Evolutionary conservation across 2,888 invertebrate genomes (phyloP), one percentile per base, ranked within the genome.

Genomic region (Galerucella calmariensis): DNA sequence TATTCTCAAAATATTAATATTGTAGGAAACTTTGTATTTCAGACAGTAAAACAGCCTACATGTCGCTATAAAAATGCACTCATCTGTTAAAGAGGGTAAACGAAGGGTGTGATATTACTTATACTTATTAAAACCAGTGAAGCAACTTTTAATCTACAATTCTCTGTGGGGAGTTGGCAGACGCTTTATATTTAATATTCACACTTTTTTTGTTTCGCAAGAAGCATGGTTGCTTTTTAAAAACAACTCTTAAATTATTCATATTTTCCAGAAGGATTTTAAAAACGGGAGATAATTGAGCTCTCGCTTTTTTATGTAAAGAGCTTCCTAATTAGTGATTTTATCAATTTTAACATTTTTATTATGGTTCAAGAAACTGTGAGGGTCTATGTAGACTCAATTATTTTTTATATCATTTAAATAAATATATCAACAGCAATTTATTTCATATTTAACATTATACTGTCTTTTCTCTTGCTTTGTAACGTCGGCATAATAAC

Each of bases 101-200:
- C n/a, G 14, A 8, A 51, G 51, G 51, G 51, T 12, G 14, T 51
- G 51, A n/a, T 51, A 51, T 51, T 14, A 51, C n/a, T 51, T 51
- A 51, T 58, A 58, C 20, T 62, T 62, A 62, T 62, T 41, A 41
- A 62, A 62, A 41, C 16, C 62, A 62, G 35, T 35, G 35, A 3
- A 35, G 14, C 61, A 69, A 35, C 59, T 69, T 69, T 69, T 69
- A 62, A 69, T 69, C 41, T 24, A 35, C 11, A 24, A 69, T 27
- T 16, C 61, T 61, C 62, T 9, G 6, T 14, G 8, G 41, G 62
- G 62, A 62, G 16, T 41, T 69, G 10, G 59, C 69, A 69, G 69
- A 69, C 69, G 62, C 51, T 46, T 62, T 27, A 51, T 48, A 35
- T 51, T 69, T 62, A 69, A 62, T 69, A 62, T 69, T 62, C 61